A percentile compares a stretch with the other conserved stretches of the same genome.
Evolutionary conservation across 1,140 invertebrate genomes (phyloP).

Genomic region (Schlechtendalia chinensis): DNA sequence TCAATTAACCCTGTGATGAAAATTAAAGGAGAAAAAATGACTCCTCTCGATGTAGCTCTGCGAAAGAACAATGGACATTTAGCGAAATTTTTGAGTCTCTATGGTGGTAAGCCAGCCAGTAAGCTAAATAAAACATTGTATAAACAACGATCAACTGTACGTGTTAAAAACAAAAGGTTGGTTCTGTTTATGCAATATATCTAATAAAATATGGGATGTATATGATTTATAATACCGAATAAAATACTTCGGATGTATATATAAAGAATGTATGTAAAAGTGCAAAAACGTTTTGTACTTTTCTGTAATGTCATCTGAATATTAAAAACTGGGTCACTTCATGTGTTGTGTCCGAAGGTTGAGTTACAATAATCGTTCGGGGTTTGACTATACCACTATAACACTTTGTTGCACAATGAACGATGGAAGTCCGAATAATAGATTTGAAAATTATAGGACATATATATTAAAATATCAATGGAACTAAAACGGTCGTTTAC

Average conservation of each 20-base stretch:
- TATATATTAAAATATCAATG: not conserved
- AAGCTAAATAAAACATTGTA: slow-evolving; percentile 60
- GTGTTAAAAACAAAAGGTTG: slow-evolving; percentile 52
- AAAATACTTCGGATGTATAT: too few relatives aligned
- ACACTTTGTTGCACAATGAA: too few relatives aligned
- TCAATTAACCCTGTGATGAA: slow-evolving; percentile 80
- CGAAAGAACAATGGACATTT: slow-evolving; percentile 80
- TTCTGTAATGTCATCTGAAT: too few relatives aligned
- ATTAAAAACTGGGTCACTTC: too few relatives aligned
- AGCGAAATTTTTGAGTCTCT: slow-evolving; percentile 88
- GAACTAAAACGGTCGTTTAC: too few relatives aligned
- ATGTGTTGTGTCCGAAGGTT: too few relatives aligned
- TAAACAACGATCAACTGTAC: slow-evolving; percentile 53
- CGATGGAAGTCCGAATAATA: too few relatives aligned
- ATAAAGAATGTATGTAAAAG: too few relatives aligned
- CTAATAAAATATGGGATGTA: not conserved
- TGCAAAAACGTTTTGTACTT: too few relatives aligned
- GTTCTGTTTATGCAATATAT: not conserved
- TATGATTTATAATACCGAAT: not conserved
- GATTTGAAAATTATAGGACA: too few relatives aligned
- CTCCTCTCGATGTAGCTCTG: slow-evolving; percentile 86
- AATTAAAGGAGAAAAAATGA: slow-evolving; percentile 79
- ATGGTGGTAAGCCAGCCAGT: slow-evolving; percentile 77
- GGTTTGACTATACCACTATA: too few relatives aligned
- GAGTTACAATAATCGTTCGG: too few relatives aligned